Conservation (phyloP, 2,113 vertebrate genomes). For the Calyptomena viridis region DNA sequence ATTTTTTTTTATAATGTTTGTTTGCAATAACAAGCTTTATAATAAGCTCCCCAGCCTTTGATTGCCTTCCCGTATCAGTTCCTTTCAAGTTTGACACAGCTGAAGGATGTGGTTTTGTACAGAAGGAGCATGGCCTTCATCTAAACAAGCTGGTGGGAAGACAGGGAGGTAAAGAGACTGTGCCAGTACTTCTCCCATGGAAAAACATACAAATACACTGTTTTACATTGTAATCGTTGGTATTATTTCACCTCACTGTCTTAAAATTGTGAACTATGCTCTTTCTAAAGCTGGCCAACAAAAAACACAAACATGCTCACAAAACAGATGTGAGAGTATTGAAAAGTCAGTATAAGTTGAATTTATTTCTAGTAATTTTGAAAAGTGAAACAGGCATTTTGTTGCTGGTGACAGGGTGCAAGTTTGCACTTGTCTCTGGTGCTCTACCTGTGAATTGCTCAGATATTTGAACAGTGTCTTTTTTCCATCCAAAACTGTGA, state of each 20-base stretch:
- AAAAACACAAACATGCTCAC: neutral
- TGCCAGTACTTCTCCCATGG: neutral
- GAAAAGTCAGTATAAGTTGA: neutral
- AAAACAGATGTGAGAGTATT: neutral
- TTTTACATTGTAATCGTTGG: neutral
- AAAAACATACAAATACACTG: neutral
- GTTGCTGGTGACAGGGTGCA: neutral
- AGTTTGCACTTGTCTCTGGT: neutral
- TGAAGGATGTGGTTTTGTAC: neutral
- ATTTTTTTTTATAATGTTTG: neutral
- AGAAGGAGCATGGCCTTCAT: neutral
- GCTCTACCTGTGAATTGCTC: neutral
- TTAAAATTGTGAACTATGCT: neutral
- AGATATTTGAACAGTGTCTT: neutral
- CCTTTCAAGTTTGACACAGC: neutral
- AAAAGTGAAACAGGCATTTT: neutral
- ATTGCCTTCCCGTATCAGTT: neutral
- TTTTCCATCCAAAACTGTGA: neutral
- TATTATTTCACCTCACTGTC: neutral
- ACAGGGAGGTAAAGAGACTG: neutral
- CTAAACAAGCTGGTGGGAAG: neutral
- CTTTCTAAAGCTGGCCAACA: neutral
- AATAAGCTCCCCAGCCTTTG: neutral
- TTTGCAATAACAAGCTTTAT: neutral
- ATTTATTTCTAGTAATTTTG: neutral